Conservation (phyloP, 2,113 vertebrate species). For the Prunella himalayana region DNA sequence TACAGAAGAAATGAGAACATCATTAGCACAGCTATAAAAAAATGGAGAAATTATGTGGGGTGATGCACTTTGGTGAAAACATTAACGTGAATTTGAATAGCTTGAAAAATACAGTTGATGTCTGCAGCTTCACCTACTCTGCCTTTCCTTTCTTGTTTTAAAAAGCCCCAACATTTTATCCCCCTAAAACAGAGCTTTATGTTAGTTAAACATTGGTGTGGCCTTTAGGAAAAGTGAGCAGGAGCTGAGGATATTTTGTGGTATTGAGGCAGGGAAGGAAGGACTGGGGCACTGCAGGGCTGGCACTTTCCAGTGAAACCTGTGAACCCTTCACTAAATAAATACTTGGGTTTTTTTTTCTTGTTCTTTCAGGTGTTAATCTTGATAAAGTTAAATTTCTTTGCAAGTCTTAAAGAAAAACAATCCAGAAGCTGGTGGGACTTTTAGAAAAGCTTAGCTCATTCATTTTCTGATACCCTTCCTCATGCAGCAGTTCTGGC, state of each 20-base stretch:
- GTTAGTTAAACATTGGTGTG: fast-evolving
- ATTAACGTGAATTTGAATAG: neutral
- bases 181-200: neutral
- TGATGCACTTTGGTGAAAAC: neutral
- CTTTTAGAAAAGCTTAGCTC: neutral
- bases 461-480: neutral
- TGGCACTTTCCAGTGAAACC: neutral
- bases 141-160: neutral
- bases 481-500: neutral
- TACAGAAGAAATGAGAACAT: slow-evolving; percentile 3
- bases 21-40: slow-evolving; percentile 23
- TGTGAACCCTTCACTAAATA: neutral
- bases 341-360: neutral
- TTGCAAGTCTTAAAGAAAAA: neutral
- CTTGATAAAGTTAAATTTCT: neutral
- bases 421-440: neutral
- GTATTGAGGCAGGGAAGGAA: neutral
- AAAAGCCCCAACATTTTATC: neutral
- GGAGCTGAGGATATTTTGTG: neutral
- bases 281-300: neutral
- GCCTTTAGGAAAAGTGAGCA: neutral
- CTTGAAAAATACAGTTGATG: neutral
- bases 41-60: neutral
- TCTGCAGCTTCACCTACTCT: neutral
- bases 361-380: neutral